Percentiles rank a stretch among this genome's conserved stretches.
Conservation (phyloP, 2,113 vertebrate species). For the Circaetus gallicus region DNA sequence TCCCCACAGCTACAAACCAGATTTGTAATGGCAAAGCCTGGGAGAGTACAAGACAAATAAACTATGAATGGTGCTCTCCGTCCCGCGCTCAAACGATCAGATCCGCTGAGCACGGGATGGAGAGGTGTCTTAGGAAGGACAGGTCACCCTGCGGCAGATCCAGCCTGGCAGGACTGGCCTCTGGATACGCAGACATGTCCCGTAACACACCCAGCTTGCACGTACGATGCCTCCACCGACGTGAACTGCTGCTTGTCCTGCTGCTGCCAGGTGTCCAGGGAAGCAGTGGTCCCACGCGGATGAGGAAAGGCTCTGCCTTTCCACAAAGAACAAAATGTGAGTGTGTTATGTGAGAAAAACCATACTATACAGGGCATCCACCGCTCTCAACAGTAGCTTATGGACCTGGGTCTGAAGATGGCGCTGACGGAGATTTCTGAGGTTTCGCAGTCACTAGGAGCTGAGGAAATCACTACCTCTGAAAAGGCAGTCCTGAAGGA, state of each 20-base stretch:
- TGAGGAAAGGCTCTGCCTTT: not conserved
- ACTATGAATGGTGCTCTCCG: not conserved
- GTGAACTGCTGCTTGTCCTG: not conserved
- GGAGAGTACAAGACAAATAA: not conserved
- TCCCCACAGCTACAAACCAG: not conserved
- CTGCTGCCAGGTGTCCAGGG: not conserved
- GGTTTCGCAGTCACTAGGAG: not conserved
- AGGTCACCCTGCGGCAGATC: not conserved
- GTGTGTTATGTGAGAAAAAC: not conserved
- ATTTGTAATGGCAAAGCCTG: not conserved
- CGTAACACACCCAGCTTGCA: not conserved
- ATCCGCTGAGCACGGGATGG: not conserved
- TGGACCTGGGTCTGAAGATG: not conserved
- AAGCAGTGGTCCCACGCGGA: not conserved
- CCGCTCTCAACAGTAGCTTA: not conserved
- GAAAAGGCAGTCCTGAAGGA: not conserved
- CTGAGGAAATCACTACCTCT: not conserved
- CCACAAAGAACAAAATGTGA: not conserved
- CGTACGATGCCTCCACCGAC: not conserved
- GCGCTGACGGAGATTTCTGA: not conserved
- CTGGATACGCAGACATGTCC: not conserved
- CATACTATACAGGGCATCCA: not conserved
- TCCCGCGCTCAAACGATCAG: not conserved
- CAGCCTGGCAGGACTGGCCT: not conserved
- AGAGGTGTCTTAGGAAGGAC: accelerated